Conservation (phyloP, 2,113 vertebrate genomes). For the Myrmecophaga tridactyla region DNA sequence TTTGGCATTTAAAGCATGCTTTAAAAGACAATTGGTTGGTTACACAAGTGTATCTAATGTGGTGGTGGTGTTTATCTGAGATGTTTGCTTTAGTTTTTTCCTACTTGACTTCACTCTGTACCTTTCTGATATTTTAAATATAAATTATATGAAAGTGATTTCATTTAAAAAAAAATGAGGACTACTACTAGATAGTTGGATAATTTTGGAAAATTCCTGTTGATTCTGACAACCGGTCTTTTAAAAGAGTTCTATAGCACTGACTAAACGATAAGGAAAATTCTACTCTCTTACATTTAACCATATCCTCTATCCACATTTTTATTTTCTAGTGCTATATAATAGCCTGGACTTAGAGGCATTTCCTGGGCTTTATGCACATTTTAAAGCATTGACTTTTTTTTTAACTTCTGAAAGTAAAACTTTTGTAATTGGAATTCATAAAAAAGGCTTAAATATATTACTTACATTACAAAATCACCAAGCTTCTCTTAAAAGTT, state of each 20-base stretch:
- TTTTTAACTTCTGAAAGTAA: constrained; percentile 36
- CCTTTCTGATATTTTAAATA: constrained; percentile 47
- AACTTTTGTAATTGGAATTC: constrained; percentile 27
- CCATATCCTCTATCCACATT: background rate
- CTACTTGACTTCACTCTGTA: background rate
- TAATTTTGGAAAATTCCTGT: constrained; percentile 33
- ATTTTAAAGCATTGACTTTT: background rate
- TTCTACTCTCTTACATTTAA: background rate
- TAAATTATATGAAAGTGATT: background rate
- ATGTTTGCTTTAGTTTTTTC: constrained; percentile 30
- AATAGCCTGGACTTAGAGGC: background rate
- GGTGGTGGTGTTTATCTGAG: constrained; percentile 15
- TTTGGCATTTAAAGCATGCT: constrained; percentile 8
- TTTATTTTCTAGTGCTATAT: constrained; percentile 31
- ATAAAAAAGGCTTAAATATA: constrained; percentile 17
- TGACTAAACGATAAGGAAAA: constrained; percentile 32
- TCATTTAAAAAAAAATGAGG: constrained; percentile 1
- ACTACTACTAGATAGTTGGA: background rate
- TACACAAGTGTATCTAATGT: background rate
- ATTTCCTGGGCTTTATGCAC: constrained; percentile 26
- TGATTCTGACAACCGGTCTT: constrained; percentile 24
- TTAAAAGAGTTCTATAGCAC: background rate
- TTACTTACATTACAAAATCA: constrained; percentile 12
- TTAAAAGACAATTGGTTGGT: background rate
- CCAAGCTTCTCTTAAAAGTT: background rate